phyloP scores from a whole-genome alignment of 2,797 vertebrate genomes.

The Pantherophis alleghaniensis region DNA sequence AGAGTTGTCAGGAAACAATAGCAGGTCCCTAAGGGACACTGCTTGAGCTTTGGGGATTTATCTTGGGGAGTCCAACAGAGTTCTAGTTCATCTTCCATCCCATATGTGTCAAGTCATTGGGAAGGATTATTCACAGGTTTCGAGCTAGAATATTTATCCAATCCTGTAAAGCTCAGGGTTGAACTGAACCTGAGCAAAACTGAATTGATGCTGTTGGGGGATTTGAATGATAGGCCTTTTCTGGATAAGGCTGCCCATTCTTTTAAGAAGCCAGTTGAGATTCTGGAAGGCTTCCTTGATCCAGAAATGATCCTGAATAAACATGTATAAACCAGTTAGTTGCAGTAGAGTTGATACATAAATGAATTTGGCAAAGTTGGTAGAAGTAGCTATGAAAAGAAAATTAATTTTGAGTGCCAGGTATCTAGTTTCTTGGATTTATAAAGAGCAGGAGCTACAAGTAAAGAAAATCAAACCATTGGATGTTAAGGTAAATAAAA shows the following conservation, averaged over 20 bases:
- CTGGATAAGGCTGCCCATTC: background rate
- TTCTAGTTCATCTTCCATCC: background rate
- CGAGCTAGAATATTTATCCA: background rate
- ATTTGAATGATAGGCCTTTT: background rate
- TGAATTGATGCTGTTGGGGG: background rate
- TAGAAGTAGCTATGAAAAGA: too few species aligned
- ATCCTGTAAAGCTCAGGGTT: background rate
- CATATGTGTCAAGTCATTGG: background rate
- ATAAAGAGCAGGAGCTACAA: background rate
- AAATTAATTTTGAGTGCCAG: background rate
- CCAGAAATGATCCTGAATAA: background rate
- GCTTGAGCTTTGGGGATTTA: background rate
- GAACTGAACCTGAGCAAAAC: background rate
- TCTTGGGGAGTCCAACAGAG: background rate
- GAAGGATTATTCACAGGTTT: background rate
- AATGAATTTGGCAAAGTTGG: background rate
- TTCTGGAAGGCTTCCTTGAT: background rate
- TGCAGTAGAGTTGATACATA: background rate
- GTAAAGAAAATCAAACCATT: background rate
- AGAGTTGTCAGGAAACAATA: background rate
- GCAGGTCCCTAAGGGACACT: background rate
- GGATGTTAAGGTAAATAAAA: background rate
- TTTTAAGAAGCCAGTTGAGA: background rate
- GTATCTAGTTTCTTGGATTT: background rate
- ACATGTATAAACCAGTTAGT: background rate